Evolutionary conservation across 2,888 invertebrate genomes (phyloP).

Genomic region (Parelbella ahira): DNA sequence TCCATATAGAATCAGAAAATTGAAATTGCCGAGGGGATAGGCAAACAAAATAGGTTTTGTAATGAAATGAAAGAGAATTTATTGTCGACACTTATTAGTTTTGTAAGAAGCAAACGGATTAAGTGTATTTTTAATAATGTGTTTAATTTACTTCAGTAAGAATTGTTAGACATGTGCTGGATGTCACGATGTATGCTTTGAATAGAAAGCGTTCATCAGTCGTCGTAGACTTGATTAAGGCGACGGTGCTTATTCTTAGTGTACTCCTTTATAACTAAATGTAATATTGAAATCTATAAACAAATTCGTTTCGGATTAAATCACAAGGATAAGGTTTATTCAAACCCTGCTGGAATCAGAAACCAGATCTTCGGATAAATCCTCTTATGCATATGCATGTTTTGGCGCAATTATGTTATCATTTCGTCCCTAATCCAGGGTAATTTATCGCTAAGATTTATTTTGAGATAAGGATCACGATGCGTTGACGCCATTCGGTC

Average conservation of each 20-base stretch:
- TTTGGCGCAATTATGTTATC: constrained; percentile 70
- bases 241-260: too few relatives aligned
- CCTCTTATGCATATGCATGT: too few relatives aligned
- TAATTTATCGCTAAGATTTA: constrained; percentile 63
- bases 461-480: constrained; percentile 62
- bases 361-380: too few relatives aligned
- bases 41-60: constrained; percentile 45
- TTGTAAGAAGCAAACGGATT: constrained; percentile 64
- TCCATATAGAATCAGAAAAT: constrained; percentile 29
- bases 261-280: too few relatives aligned
- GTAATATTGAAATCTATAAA: too few relatives aligned
- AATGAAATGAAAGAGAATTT: constrained; percentile 68
- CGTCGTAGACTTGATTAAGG: constrained; percentile 19
- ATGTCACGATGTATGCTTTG: constrained; percentile 23
- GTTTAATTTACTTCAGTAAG: constrained; percentile 46
- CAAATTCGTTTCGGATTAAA: background rate
- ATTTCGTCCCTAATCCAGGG: constrained; percentile 49
- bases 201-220: constrained; percentile 13
- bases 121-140: constrained; percentile 59
- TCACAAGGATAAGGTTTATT: too few relatives aligned
- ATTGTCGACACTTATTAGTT: constrained; percentile 72
- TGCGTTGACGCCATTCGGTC: constrained; percentile 73
- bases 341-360: too few relatives aligned
- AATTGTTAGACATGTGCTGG: constrained; percentile 32
- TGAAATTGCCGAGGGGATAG: constrained; percentile 38